Evolutionary conservation across 2,888 invertebrate species (phyloP).

Genomic region (Ormyrus thymus): DNA sequence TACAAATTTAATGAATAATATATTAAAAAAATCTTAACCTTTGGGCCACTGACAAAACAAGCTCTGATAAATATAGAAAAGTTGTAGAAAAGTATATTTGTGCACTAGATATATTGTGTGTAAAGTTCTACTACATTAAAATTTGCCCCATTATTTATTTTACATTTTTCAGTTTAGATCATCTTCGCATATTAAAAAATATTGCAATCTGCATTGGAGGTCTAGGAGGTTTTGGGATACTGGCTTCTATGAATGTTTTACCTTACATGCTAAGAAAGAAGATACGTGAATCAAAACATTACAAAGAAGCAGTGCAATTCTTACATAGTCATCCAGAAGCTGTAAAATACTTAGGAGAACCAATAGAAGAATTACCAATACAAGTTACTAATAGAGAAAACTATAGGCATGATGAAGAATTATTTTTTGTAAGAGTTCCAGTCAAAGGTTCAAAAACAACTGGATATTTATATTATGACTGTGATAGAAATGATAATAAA

Average conservation of each 20-base stretch:
- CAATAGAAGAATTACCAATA: constrained; percentile 81
- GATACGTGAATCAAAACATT: constrained; percentile 79
- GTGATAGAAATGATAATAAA: neutral
- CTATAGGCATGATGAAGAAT: constrained; percentile 76
- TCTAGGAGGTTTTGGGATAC: constrained; percentile 16
- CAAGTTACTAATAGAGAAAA: constrained; percentile 75
- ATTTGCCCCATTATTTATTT: neutral
- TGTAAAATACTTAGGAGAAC: constrained; percentile 82
- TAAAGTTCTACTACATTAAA: neutral
- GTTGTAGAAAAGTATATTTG: too few species aligned
- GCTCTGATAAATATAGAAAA: too few species aligned
- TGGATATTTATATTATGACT: constrained; percentile 74
- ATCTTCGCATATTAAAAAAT: neutral
- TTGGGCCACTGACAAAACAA: too few species aligned
- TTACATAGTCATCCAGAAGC: constrained; percentile 80
- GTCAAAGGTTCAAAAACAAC: constrained; percentile 82
- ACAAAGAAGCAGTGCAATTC: constrained; percentile 79
- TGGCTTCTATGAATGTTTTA: constrained; percentile 58
- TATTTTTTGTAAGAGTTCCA: constrained; percentile 81
- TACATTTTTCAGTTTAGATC: neutral
- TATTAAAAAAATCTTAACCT: too few species aligned
- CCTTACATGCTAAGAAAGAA: constrained; percentile 77
- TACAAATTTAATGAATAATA: too few species aligned
- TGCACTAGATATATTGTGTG: too few species aligned
- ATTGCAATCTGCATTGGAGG: constrained; percentile 30